A percentile compares a stretch with the other conserved stretches of the same genome.
phyloP scores from a whole-genome alignment of 1,140 invertebrate genomes.

The Nephila pilipes region DNA sequence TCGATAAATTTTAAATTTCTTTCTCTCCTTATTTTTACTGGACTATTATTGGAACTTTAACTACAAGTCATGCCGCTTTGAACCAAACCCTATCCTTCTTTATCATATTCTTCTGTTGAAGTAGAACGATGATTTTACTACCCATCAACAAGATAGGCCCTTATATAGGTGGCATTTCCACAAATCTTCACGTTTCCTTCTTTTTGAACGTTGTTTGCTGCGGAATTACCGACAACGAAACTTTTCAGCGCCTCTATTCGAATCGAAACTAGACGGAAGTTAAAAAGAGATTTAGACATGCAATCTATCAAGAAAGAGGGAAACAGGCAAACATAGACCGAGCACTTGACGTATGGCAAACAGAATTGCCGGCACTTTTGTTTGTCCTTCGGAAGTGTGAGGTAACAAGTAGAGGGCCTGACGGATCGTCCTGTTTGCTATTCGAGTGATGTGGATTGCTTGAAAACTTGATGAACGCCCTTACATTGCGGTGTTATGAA shows the following conservation, averaged over 20 bases:
- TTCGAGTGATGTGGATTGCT: neutral
- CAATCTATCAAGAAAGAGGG: slow-evolving; percentile 15
- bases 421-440: slow-evolving; percentile 15
- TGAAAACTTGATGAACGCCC: slow-evolving; percentile 30
- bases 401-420: neutral
- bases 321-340: slow-evolving; percentile 39
- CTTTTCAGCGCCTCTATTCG: neutral
- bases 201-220: neutral
- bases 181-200: neutral
- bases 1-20: neutral
- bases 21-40: too few relatives aligned
- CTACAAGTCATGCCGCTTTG: too few relatives aligned
- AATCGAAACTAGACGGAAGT: slow-evolving; percentile 16
- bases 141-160: neutral
- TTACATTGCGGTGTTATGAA: neutral
- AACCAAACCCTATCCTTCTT: too few relatives aligned
- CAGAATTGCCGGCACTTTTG: slow-evolving; percentile 46
- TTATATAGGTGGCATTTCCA: neutral
- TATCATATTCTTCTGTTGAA: too few relatives aligned
- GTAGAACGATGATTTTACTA: too few relatives aligned
- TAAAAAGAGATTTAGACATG: slow-evolving; percentile 19
- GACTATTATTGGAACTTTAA: too few relatives aligned
- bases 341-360: slow-evolving; percentile 38
- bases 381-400: slow-evolving; percentile 51
- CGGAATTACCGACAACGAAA: neutral